These are phyloP conservation scores for Nestor notabilis DNA, from an alignment of 2,113 vertebrate genomes.

Conservation along the genomic window DNA sequence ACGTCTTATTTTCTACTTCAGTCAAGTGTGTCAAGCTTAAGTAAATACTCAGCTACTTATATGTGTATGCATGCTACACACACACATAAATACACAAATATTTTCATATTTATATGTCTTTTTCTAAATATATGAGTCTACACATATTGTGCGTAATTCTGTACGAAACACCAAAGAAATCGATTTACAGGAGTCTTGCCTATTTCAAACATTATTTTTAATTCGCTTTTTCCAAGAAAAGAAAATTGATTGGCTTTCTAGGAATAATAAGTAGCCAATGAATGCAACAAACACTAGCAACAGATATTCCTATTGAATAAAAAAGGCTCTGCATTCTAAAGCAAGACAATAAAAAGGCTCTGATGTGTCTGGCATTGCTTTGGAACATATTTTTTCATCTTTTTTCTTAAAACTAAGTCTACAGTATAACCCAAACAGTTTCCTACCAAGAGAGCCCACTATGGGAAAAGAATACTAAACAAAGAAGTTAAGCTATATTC, in stretches of 20 bases:
- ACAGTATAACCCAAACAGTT: constrained; percentile 67
- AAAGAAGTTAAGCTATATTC: constrained; percentile 92
- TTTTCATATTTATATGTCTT: neutral
- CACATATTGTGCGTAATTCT: neutral
- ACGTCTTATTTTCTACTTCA: constrained; percentile 33
- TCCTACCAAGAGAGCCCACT: constrained; percentile 66
- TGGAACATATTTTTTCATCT: constrained; percentile 55
- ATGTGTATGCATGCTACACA: neutral
- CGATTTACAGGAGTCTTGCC: neutral
- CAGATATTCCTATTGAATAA: constrained; percentile 46
- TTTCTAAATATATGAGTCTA: neutral
- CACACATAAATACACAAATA: neutral
- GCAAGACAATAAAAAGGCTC: constrained; percentile 61
- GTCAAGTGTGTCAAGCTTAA: neutral
- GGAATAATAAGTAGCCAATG: constrained; percentile 55
- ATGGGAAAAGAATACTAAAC: constrained; percentile 84
- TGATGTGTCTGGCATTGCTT: constrained; percentile 49
- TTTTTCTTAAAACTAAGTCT: constrained; percentile 64
- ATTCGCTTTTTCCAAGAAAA: neutral
- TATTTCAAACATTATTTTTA: constrained; percentile 1
- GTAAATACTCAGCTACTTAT: neutral
- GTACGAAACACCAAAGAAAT: neutral
- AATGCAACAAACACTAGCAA: constrained; percentile 65
- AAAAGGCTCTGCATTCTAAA: constrained; percentile 66
- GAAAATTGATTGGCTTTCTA: constrained; percentile 51